Evolutionary conservation across 2,797 vertebrate species (phyloP), one percentile per base, ranked within the genome.

Genomic region (Myiotriccus ornatus): DNA sequence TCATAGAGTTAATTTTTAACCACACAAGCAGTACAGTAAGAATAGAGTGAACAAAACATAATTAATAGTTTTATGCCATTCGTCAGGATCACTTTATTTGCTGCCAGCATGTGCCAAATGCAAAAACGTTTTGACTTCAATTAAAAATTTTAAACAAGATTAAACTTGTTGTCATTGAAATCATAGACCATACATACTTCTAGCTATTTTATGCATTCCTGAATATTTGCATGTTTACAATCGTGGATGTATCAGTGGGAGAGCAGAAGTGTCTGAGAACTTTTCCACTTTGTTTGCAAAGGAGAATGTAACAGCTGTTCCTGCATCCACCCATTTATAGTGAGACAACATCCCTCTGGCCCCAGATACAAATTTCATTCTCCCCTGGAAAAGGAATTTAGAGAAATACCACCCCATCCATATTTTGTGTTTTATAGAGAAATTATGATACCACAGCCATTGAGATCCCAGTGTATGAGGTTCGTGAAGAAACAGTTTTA

Each of bases 1-100:
- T 94, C 93, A 81, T 86, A 85, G 88, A 96, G 95, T 95, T 96
- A 96, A 97, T 96, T 97, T 97, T 97, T 97, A 97, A 95, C 79
- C 55, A 93, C 59, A 52, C 43, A 94, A 94, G 77, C 92, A 85
- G 91, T 84, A 71, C 41, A 74, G 68, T 92, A 96, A 97, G 95
- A 97, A 91, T 94, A 69, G 96, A 88, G 63, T 2, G 90, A 97
- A 89, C 74, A 92, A 96, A 96, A 93, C 87, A 93, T 95, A 97
- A 97, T 96, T 97, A 97, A 93, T 91, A 96, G 89, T 94, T 96
- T 95, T 94, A 91, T 97, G 80, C 79, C 46, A 75, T 95, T 97
- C 56, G 0, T 94, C 92, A 90, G 64, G 90, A 91, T 95, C 35
- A 52, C 91, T 95, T 96, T 83, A 90, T 94, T 96, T 97, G 76